A percentile compares a stretch with the other conserved stretches of the same genome.
phyloP scores from a whole-genome alignment of 1,140 invertebrate genomes.

The Cotesia chilonis region DNA sequence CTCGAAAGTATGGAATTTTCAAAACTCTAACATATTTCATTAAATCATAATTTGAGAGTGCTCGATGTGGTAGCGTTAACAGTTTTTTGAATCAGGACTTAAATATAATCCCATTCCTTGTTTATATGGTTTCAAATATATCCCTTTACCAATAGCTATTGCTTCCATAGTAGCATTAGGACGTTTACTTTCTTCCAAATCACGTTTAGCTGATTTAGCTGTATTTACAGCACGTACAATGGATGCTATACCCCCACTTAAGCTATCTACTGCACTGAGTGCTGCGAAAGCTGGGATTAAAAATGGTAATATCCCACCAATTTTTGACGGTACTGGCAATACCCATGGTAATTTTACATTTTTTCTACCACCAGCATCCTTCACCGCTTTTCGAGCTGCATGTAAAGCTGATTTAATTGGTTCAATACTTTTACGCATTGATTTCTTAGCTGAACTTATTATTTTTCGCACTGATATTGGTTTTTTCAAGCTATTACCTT shows the following conservation, averaged over 20 bases:
- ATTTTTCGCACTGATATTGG: too few relatives aligned
- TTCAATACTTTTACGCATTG: too few relatives aligned
- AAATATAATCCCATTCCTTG: slow-evolving; percentile 44
- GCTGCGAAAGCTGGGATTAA: slow-evolving; percentile 33
- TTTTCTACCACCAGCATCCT: slow-evolving; percentile 16
- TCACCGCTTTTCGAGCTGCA: background rate
- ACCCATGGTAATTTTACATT: slow-evolving; percentile 12
- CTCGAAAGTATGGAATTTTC: slow-evolving; percentile 38
- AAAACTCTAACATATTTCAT: too few relatives aligned
- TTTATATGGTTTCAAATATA: slow-evolving; percentile 49
- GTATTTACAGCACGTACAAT: slow-evolving; percentile 7
- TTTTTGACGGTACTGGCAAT: slow-evolving; percentile 31
- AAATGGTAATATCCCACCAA: slow-evolving; percentile 28
- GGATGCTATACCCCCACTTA: slow-evolving; percentile 39
- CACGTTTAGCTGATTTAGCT: background rate
- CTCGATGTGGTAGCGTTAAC: slow-evolving; percentile 33
- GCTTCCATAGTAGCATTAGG: slow-evolving; percentile 50
- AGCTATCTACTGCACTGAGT: slow-evolving; percentile 33
- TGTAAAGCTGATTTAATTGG: background rate
- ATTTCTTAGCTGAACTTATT: too few relatives aligned
- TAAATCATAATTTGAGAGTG: slow-evolving; percentile 42
- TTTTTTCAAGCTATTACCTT: too few relatives aligned
- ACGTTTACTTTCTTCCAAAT: slow-evolving; percentile 42
- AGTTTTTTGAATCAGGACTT: slow-evolving; percentile 26
- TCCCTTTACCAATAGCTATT: slow-evolving; percentile 49